phyloP scores from a whole-genome alignment of 2,888 invertebrate genomes.

The Fragum fragum region DNA sequence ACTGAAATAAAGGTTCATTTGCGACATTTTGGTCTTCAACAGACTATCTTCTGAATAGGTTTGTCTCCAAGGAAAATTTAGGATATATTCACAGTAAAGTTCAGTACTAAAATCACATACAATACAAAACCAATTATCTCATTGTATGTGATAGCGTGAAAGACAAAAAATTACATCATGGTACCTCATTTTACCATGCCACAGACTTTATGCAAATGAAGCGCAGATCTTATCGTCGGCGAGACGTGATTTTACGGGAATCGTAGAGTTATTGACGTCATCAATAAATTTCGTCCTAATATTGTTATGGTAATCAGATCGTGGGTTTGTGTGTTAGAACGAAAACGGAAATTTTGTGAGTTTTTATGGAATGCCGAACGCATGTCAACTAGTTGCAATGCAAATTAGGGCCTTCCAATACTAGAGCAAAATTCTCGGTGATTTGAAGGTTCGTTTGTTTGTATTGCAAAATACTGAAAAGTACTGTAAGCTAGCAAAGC shows the following conservation, averaged over 20 bases:
- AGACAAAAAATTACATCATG: too few species aligned
- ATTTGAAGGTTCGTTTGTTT: too few species aligned
- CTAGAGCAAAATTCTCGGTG: background rate
- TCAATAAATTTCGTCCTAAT: constrained; percentile 4
- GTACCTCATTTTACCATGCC: background rate
- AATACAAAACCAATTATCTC: background rate
- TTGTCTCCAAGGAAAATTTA: too few species aligned
- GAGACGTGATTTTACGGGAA: constrained; percentile 16
- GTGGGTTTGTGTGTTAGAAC: constrained; percentile 1
- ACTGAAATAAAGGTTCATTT: too few species aligned
- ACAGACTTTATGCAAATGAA: constrained; percentile 2
- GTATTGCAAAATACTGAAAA: too few species aligned
- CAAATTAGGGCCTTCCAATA: background rate
- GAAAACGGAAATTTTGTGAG: background rate
- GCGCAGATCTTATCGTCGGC: constrained; percentile 10
- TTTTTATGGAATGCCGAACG: background rate
- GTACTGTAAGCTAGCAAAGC: too few species aligned
- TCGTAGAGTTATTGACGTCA: constrained; percentile 14
- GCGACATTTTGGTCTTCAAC: too few species aligned
- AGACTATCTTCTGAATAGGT: too few species aligned
- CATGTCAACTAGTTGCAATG: constrained; percentile 3
- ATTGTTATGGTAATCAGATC: constrained; percentile 3
- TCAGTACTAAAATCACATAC: too few species aligned
- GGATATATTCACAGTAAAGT: too few species aligned
- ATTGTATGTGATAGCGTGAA: background rate